phyloP scores from a whole-genome alignment of 1,140 invertebrate genomes.

The Zaprionus taronus region DNA sequence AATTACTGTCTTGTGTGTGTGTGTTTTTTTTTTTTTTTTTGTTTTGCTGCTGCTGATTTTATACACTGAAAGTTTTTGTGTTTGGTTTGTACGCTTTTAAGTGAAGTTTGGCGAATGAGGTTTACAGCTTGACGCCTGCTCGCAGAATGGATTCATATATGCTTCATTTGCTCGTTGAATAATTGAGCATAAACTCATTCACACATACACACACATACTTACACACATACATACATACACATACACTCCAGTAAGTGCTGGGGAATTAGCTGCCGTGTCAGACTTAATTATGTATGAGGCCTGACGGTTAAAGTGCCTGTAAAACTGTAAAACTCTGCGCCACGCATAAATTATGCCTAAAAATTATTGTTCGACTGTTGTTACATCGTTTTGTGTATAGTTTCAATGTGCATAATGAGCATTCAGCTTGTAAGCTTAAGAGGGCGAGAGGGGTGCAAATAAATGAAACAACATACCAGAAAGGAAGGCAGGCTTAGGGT shows the following conservation, averaged over 20 bases:
- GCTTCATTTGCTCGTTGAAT: constrained; percentile 65
- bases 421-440: neutral
- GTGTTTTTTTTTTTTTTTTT: constrained; percentile 1
- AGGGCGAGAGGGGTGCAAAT: neutral
- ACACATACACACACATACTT: neutral
- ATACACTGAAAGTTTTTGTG: constrained; percentile 42
- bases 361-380: constrained; percentile 32
- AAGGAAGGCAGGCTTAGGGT: no score
- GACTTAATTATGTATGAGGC: constrained; percentile 63
- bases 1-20: constrained; percentile 2
- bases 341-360: constrained; percentile 70
- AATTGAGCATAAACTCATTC: constrained; percentile 53
- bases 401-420: constrained; percentile 69
- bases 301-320: constrained; percentile 46
- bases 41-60: neutral
- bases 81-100: constrained; percentile 32
- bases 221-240: neutral
- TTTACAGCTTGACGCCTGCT: constrained; percentile 64
- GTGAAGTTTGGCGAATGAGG: constrained; percentile 60
- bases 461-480: no score
- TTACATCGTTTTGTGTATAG: constrained; percentile 60
- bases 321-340: constrained; percentile 65
- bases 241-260: constrained; percentile 24
- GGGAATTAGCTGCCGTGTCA: constrained; percentile 59
- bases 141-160: constrained; percentile 43